Evolutionary conservation across 2,113 vertebrate species (phyloP).

Genomic region (Acrocephalus arundinaceus): DNA sequence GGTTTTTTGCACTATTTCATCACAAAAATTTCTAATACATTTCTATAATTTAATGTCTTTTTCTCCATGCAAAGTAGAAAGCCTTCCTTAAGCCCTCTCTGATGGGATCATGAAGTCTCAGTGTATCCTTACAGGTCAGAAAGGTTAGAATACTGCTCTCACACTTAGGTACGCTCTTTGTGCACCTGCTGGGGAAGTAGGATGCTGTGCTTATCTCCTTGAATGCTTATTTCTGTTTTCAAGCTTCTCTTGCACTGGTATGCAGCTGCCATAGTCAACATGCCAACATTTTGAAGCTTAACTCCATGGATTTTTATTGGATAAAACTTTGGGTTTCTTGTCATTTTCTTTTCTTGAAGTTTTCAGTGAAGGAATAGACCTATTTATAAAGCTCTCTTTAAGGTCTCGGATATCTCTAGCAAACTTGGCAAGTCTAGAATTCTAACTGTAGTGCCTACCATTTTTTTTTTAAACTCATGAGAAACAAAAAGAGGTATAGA

Average conservation of each 20-base stretch:
- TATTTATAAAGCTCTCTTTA: conserved; percentile 29
- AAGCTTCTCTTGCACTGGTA: not conserved
- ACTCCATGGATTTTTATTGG: not conserved
- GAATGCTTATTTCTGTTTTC: not conserved
- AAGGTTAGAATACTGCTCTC: not conserved
- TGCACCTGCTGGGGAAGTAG: not conserved
- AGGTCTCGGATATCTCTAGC: not conserved
- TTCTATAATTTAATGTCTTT: not conserved
- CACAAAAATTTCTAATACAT: not conserved
- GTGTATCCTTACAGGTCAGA: not conserved
- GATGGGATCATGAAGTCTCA: not conserved
- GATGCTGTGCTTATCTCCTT: not conserved
- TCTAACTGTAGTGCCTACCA: not conserved
- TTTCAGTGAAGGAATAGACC: conserved; percentile 39
- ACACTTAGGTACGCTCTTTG: accelerated
- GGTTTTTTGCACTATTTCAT: not conserved
- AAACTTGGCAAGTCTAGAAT: conserved; percentile 1
- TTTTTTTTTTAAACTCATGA: not conserved
- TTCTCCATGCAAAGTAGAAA: not conserved
- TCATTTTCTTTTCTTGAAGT: not conserved
- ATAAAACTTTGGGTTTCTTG: not conserved
- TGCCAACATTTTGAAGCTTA: not conserved
- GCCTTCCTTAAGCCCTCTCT: not conserved
- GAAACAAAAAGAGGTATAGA: not conserved
- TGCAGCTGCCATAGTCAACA: not conserved